Percentiles rank a stretch among this genome's conserved stretches.
Conservation (phyloP, 1,140 invertebrate genomes). For the Plodia interpunctella region DNA sequence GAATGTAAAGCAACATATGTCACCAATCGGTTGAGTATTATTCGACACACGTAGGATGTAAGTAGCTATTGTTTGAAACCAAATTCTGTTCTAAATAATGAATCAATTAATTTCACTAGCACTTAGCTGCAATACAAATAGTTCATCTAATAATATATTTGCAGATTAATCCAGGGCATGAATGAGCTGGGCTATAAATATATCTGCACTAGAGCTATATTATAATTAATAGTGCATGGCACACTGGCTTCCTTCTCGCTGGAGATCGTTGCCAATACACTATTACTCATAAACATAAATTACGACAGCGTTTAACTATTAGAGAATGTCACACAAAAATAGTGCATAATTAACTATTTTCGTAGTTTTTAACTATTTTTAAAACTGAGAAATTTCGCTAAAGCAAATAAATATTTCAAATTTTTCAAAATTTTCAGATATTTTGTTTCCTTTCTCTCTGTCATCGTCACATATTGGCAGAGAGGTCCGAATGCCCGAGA, state of each 20-base stretch:
- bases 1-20: no score
- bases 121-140: background rate
- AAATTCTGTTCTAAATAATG: no score
- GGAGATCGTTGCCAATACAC: constrained; percentile 21
- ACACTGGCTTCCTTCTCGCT: constrained; percentile 21
- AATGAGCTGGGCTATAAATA: constrained; percentile 13
- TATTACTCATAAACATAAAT: constrained; percentile 25
- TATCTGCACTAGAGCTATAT: constrained; percentile 12
- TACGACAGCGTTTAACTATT: constrained; percentile 14
- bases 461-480: no score
- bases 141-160: background rate
- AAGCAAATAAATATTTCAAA: no score
- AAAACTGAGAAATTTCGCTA: no score
- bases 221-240: constrained; percentile 22
- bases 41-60: no score
- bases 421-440: no score
- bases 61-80: no score
- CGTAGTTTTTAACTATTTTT: no score
- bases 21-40: no score
- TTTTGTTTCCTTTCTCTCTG: no score
- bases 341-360: background rate
- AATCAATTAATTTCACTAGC: background rate
- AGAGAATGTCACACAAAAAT: constrained; percentile 4
- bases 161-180: constrained; percentile 4
- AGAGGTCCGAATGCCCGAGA: no score